These are phyloP conservation scores for Tichodroma muraria DNA, from an alignment of 2,113 vertebrate species.

Conservation along the genomic window DNA sequence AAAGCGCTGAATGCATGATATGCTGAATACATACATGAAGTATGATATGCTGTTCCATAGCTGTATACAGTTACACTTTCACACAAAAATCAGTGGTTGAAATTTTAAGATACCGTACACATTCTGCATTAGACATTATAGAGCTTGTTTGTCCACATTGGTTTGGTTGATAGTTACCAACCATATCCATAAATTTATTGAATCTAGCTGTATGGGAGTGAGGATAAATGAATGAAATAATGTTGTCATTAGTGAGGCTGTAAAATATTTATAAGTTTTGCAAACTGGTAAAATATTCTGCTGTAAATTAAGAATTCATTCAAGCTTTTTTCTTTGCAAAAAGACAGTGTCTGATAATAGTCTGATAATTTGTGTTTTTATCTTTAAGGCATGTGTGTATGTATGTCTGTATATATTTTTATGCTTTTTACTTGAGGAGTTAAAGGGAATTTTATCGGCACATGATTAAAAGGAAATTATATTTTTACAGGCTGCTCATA, in stretches of 20 bases:
- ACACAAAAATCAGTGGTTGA: not conserved
- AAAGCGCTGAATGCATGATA: not conserved
- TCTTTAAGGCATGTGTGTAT: not conserved
- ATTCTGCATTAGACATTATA: not conserved
- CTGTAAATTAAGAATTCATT: not conserved
- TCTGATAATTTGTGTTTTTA: not conserved
- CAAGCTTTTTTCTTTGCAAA: not conserved
- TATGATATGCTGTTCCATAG: not conserved
- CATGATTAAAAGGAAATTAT: not conserved
- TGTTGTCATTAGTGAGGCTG: not conserved
- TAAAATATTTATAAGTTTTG: not conserved
- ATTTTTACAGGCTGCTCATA: not conserved
- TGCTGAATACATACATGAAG: too few relatives aligned
- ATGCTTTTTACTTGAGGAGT: not conserved
- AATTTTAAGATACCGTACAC: fast-evolving
- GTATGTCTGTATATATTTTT: not conserved
- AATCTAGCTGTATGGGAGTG: not conserved
- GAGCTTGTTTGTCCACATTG: not conserved
- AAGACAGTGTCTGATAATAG: not conserved
- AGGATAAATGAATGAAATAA: not conserved
- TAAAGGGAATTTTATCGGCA: not conserved
- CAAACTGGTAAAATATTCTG: not conserved
- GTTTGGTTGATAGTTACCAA: not conserved
- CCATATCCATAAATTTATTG: not conserved
- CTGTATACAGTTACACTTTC: not conserved